Conservation (phyloP, 2,113 vertebrate genomes). For the Chionodraco myersi region DNA sequence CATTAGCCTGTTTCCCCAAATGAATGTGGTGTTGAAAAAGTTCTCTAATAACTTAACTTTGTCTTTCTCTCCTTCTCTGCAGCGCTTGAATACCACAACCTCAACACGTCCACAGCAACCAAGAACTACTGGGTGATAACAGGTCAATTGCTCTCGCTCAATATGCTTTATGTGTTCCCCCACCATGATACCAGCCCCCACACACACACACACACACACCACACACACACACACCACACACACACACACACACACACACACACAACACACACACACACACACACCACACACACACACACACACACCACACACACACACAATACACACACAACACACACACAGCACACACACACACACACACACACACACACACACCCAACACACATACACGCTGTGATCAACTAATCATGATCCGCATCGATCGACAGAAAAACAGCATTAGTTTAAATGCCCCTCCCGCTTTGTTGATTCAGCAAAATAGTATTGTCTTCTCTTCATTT, state of each 20-base stretch:
- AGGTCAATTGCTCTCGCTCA: slow-evolving; percentile 82
- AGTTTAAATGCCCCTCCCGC: too few species aligned
- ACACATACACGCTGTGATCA: slow-evolving; percentile 51
- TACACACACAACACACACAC: too few species aligned
- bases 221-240: slow-evolving; percentile 1
- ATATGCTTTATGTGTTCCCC: too few species aligned
- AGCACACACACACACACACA: too few species aligned
- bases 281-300: too few species aligned
- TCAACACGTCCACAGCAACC: slow-evolving; percentile 93
- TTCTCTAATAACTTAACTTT: slow-evolving; percentile 14
- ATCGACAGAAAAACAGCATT: too few species aligned
- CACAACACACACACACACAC: neutral
- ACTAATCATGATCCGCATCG: slow-evolving; percentile 49
- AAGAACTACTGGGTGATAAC: slow-evolving; percentile 97
- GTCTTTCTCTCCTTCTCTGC: slow-evolving; percentile 42
- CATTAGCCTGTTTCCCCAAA: neutral
- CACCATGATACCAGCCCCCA: too few species aligned
- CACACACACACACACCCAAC: neutral
- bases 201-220: neutral
- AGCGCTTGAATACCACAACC: slow-evolving; percentile 97
- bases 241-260: slow-evolving; percentile 1
- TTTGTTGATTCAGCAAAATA: too few species aligned
- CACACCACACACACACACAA: too few species aligned
- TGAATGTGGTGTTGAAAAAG: too few species aligned
- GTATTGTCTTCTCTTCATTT: too few species aligned